These are phyloP conservation scores for Octonoba sinensis DNA, from an alignment of 2,888 invertebrate genomes.

Conservation along the genomic window DNA sequence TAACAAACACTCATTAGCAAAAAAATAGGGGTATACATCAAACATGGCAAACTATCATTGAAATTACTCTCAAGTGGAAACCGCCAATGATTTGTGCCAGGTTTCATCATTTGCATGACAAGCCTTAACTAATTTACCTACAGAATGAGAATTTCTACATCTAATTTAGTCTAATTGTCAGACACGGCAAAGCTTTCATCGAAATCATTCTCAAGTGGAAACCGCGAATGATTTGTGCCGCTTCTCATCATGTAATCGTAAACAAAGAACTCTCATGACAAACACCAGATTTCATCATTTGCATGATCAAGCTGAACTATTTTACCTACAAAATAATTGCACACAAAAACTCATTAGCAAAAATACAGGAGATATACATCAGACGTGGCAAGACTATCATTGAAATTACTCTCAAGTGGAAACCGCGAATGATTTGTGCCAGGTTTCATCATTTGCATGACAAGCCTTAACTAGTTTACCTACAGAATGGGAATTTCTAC, in stretches of 20 bases:
- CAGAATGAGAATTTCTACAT: not conserved
- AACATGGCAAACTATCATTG: constrained; percentile 6
- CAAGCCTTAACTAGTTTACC: not conserved
- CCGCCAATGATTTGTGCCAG: constrained; percentile 4
- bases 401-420: not conserved
- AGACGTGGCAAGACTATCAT: not conserved
- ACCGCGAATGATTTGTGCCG: constrained; percentile 11
- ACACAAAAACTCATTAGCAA: too few species aligned
- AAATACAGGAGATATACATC: too few species aligned
- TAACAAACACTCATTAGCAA: too few species aligned
- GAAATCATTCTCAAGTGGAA: constrained; percentile 11
- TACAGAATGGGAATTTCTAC: not conserved
- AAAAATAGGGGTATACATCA: not conserved
- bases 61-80: constrained; percentile 17
- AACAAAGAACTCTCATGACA: too few species aligned
- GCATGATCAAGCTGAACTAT: too few species aligned
- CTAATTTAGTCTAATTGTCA: accelerated
- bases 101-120: not conserved
- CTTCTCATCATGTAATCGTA: too few species aligned
- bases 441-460: not conserved
- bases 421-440: not conserved
- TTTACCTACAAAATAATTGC: too few species aligned
- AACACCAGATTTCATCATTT: not conserved
- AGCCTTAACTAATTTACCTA: not conserved
- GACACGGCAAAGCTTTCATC: too few species aligned